A percentile compares a stretch with the other conserved stretches of the same genome.
phyloP scores from a whole-genome alignment of 2,113 vertebrate genomes.

The Ramphastos sulfuratus region DNA sequence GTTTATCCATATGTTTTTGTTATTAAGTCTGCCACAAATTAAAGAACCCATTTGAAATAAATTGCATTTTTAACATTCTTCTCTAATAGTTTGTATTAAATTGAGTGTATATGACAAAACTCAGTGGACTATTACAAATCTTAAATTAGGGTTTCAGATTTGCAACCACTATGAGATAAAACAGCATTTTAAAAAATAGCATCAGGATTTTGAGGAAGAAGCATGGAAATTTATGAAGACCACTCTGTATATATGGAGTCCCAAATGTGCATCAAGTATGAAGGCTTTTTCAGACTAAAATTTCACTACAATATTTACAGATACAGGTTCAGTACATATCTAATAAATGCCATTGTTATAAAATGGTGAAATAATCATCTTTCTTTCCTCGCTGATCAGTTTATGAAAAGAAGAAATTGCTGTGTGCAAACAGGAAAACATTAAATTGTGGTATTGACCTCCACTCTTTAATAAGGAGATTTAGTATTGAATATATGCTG shows the following conservation, averaged over 20 bases:
- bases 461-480: not conserved
- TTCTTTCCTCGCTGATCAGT: not conserved
- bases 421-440: not conserved
- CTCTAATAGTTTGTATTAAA: not conserved
- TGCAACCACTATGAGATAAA: not conserved
- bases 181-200: not conserved
- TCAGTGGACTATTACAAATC: not conserved
- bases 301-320: not conserved
- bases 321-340: not conserved
- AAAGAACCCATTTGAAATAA: not conserved
- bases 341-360: not conserved
- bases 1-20: not conserved
- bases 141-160: not conserved
- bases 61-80: not conserved
- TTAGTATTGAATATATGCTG: not conserved
- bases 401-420: not conserved
- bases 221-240: not conserved
- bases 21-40: not conserved
- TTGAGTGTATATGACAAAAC: not conserved
- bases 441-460: conserved; percentile 16
- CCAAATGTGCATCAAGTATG: not conserved
- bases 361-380: not conserved
- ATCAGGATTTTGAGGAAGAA: not conserved
- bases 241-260: fast-evolving
- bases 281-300: not conserved